Percentiles rank a stretch among this genome's conserved stretches.
phyloP scores from a whole-genome alignment of 1,140 invertebrate species.

The Choristoneura fumiferana region DNA sequence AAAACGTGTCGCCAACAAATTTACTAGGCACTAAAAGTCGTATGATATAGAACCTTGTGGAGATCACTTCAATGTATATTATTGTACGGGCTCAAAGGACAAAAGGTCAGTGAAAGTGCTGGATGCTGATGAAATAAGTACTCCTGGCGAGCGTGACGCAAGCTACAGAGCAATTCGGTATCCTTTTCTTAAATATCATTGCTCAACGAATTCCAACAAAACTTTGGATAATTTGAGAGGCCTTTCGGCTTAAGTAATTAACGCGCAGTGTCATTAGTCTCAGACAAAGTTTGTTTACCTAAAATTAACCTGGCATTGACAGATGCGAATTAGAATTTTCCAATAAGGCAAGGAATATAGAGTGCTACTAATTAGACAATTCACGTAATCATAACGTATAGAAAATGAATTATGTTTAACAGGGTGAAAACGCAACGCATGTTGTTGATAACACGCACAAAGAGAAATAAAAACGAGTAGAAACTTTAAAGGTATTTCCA shows the following conservation, averaged over 20 bases:
- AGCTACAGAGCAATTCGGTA: neutral
- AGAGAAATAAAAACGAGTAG: neutral
- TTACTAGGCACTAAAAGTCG: neutral
- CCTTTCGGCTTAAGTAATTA: conserved; percentile 2
- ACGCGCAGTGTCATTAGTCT: neutral
- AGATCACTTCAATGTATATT: neutral
- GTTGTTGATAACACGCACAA: neutral
- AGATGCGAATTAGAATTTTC: conserved; percentile 3
- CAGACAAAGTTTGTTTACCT: neutral
- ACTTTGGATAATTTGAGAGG: neutral
- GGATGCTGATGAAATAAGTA: neutral
- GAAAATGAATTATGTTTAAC: neutral
- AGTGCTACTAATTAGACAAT: neutral
- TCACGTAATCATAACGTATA: neutral
- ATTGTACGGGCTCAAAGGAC: neutral
- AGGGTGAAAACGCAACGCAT: neutral
- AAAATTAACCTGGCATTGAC: conserved; percentile 2
- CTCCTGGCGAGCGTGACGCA: neutral
- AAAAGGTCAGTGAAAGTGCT: neutral
- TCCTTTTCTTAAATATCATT: conserved; percentile 8
- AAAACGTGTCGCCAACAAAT: neutral
- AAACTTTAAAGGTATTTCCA: neutral
- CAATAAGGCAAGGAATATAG: neutral
- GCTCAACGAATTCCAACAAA: neutral
- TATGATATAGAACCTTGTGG: neutral